phyloP scores from a whole-genome alignment of 2,888 invertebrate species.

The Steromphala cineraria region DNA sequence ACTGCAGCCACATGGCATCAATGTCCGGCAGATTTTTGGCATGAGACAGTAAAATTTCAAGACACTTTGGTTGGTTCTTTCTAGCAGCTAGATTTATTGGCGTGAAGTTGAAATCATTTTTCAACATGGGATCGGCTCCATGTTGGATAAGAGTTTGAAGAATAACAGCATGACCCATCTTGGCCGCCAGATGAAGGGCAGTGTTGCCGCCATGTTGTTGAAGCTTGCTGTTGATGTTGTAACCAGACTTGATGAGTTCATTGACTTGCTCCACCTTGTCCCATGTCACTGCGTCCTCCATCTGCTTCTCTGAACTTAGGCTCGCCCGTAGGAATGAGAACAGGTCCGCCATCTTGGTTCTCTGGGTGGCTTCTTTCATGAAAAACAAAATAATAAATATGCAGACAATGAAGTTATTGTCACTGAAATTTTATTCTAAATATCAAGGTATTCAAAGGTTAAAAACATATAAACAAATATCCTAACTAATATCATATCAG shows the following conservation, averaged over 20 bases:
- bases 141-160: slow-evolving; percentile 38
- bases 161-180: slow-evolving; percentile 30
- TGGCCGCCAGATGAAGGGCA: slow-evolving; percentile 47
- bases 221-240: slow-evolving; percentile 40
- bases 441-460: too few species aligned
- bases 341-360: slow-evolving; percentile 4
- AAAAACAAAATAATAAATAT: too few species aligned
- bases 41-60: slow-evolving; percentile 35
- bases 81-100: slow-evolving; percentile 40
- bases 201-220: slow-evolving; percentile 49
- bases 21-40: slow-evolving; percentile 30
- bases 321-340: neutral
- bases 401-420: too few species aligned
- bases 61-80: slow-evolving; percentile 31
- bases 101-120: slow-evolving; percentile 43
- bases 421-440: too few species aligned
- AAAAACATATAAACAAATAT: too few species aligned
- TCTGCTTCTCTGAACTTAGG: slow-evolving; percentile 33
- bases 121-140: slow-evolving; percentile 37
- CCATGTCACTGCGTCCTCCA: slow-evolving; percentile 40
- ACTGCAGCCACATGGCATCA: slow-evolving; percentile 40
- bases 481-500: too few species aligned
- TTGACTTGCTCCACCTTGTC: slow-evolving; percentile 41
- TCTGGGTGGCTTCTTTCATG: neutral
- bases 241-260: slow-evolving; percentile 39